Evolutionary conservation across 2,888 invertebrate species (phyloP), one percentile per base, ranked within the genome.

Genomic region (Eristalinus aeneus): DNA sequence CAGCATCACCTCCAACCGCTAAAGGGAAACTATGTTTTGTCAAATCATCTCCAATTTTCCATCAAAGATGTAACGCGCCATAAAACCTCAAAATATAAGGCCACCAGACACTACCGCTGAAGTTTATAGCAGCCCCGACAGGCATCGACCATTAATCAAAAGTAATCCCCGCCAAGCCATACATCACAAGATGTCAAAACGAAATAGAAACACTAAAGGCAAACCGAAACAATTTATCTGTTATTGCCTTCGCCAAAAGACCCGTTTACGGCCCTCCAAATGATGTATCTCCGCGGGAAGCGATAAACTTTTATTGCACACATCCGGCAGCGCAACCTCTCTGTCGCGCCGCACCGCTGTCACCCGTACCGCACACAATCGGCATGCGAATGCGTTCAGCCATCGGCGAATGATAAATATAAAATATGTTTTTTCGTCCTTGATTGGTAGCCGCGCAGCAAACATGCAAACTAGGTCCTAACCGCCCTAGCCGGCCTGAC

Each of bases 271-370:
- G 46, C 56, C 56, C 69, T 46, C 46, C 69, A 32, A 69, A 56
- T 71, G 69, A 77, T 71, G 64, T 77, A 77, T 69, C 61, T 36
- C 39, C 54, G 69, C 69, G 69, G 68, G 12, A 63, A 56, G 63
- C 76, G 54, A 69, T 77, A 77, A 77, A 77, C 63, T 69, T 77
- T 77, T 77, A 77, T 77, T 69, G 61, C 36, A 63, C 61, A 58
- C 39, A 31, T 20, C 60, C 36, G 68, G 54, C 61, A 54, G 27
- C 27, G 22, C 34, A 27, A 27, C 22, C 32, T 34, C 12, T 12
- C 0, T n/a, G 46, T 16, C 46, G 1, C 46, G n/a, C 3, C 39
- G n/a, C 39, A 12, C 39, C 39, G n/a, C 39, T 12, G n/a, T 12
- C 39, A 39, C 39, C 39, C 12, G 36, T n/a, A 5, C 12, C n/a